Evolutionary conservation across 2,113 vertebrate species (phyloP), one percentile per base, ranked within the genome.

Genomic region (Eretmochelys imbricata): DNA sequence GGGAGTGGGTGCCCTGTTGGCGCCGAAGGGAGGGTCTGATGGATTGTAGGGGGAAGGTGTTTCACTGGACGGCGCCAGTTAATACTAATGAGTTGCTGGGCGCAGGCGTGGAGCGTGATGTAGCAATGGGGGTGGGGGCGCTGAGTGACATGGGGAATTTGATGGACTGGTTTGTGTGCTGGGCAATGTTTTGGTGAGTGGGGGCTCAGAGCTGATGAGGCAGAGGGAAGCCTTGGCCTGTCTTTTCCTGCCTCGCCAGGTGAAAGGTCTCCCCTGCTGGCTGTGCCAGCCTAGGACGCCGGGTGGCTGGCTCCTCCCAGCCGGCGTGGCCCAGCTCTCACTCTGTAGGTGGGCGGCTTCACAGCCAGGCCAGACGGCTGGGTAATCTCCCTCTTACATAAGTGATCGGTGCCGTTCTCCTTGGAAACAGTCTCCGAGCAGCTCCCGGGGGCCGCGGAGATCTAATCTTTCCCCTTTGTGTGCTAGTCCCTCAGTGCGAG

Each of bases 301-400:
- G 27, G 13, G 27, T 13, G 90, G 22, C 1, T 8, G 79, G 59
- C 65, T 80, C 82, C 95, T 82, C 4, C 1, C 29, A 20, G 84
- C 72, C 13, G 80, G 94, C 81, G 19, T 6, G 0, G 80, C 12
- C 0, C 2, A 2, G 79, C 84, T 1, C 1, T 1, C 25, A 2
- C 53, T 49, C 50, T 6, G 65, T 3, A 14, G 16, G 9, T 51
- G 42, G 79, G 76, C 82, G 65, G 65, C 8, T 12, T 14, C 12
- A n/a, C 50, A 65, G 19, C 53, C 0, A 0, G 4, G 0, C 80
- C 12, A n/a, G 75, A 48, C 25, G 25, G 10, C 14, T 4, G 16
- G 31, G 59, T 84, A 84, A 80, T 69, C 91, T 89, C 29, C n/a
- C 27, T 35, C 31, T 14, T 57, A 48, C 42, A 3, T 3, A 16